Evolutionary conservation across 30 jellyfish, hydroid and myxozoan species (phyloP), one percentile per base, ranked within the genome.

Genomic region (Cassiopea andromeda): DNA sequence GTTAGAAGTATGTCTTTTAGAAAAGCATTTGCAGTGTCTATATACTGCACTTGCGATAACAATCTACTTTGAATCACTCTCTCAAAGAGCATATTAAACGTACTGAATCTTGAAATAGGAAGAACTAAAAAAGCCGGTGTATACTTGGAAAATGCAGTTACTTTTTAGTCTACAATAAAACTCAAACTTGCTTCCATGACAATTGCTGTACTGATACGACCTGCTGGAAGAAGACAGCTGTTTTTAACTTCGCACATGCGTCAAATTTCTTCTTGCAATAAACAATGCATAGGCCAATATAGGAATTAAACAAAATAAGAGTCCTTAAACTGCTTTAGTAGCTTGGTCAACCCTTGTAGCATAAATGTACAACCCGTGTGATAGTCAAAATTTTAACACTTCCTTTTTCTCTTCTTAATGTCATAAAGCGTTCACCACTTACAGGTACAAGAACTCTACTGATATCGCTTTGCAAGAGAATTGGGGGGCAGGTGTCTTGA

Each of bases 181-280:
- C 48, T 49, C 58, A 77, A 8, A 17, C 7, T 17, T 49, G 57
- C 46, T 77, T 48, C 86, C 58, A 49, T 44, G 38, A 75, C 27
- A 75, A 77, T 1, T 43, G 57, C 18, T 16, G 0, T 16, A 18
- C 27, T 14, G 54, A 54, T 43, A 70, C 16, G 15, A 81, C 90
- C 90, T 81, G 90, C 90, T 81, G 71, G 18, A 81, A 81, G 64
- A 54, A 80, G 67, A 48, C 90, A 81, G 49, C 79, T 70, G 79
- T 54, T 3, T 70, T 19, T 70, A 10, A 43, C n/a, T 14, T 1
- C 27, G 79, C 79, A 16, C 79, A 27, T 70, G 79, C 79, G 79
- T 27, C 5, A 15, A 19, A 16, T 54, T 70, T 43, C 79, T 38
- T 70, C 49, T 70, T 1, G 2, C 15, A 8, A 54, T 70, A 70